These are phyloP conservation scores for Pseudois nayaur DNA, from an alignment of 2,113 vertebrate genomes.

Conservation along the genomic window DNA sequence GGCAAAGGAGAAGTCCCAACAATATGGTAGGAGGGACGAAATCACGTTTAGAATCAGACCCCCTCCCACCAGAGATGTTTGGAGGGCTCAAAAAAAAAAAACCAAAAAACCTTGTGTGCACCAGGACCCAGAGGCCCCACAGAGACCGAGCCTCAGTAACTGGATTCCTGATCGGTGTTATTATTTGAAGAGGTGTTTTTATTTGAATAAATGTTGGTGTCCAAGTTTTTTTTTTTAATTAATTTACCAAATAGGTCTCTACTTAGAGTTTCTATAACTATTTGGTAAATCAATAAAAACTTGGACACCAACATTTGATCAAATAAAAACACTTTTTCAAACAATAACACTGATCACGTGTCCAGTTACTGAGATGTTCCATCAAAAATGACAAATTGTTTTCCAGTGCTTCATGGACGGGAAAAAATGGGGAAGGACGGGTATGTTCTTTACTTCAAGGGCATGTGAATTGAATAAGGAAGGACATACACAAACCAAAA, in stretches of 20 bases:
- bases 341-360: background rate
- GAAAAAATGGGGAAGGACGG: background rate
- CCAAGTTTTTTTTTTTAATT: background rate
- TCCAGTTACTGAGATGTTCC: background rate
- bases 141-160: background rate
- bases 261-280: slow-evolving; percentile 44
- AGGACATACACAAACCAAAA: background rate
- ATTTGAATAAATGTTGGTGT: background rate
- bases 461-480: background rate
- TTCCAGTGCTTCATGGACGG: background rate
- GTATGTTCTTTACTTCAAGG: background rate
- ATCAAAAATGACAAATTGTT: background rate
- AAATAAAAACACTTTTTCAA: slow-evolving; percentile 9
- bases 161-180: background rate
- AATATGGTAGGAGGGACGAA: background rate
- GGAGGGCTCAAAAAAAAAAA: background rate
- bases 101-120: background rate
- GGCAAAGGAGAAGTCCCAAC: background rate
- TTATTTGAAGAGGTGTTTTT: slow-evolving; percentile 1
- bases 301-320: background rate
- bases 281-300: slow-evolving; percentile 34
- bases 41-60: background rate
- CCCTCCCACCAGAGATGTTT: background rate
- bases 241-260: slow-evolving; percentile 38
- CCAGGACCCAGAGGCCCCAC: background rate